Base-by-base conservation (phyloP, 2,113 vertebrate genomes). In the Morone saxatilis region DNA sequence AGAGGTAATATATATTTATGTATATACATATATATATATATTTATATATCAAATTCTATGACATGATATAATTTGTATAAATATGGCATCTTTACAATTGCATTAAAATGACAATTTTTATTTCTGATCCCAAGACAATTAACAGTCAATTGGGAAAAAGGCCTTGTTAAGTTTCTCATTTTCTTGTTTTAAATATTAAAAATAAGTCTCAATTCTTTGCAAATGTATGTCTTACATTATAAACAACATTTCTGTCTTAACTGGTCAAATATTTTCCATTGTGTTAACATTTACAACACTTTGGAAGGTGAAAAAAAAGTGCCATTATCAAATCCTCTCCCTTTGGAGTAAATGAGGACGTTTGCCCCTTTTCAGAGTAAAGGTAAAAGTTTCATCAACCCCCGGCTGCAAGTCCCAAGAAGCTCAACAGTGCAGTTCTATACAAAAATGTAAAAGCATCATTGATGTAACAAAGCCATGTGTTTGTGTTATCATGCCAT, bases 161-260 rank as follows among this genome's bases (percentile, higher is more conserved):
- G 96, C 96, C 96, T 95, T 96, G 96, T 91, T 90, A 83, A 80
- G 20, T 82, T 88, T 87, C 62, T 72, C 45, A 65, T 93, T 93
- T 92, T 95, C 94, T 95, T 92, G 92, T 96, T 97, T 97, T 96
- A 96, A 98, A 97, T 98, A 97, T 97, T 97, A 98, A 97, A 98
- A 99, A 98, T 95, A 98, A 97, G 96, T 97, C 95, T 96, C 94
- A 96, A 96, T 95, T 96, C 96, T 97, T 96, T 97, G 96, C 96
- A 97, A 95, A 97, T 96, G 96, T 96, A 95, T 94, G 96, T 96
- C 96, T 97, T 97, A 97, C 96, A 98, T 95, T 97, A 97, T 97
- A 97, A 97, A 98, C 96, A 95, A 96, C 96, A 96, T 93, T 92
- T 93, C 91, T 93, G 66, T 70, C 76, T 74, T 54, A 69, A 86